Evolutionary conservation across 2,797 vertebrate species (phyloP).

Genomic region (Danio choprae): DNA sequence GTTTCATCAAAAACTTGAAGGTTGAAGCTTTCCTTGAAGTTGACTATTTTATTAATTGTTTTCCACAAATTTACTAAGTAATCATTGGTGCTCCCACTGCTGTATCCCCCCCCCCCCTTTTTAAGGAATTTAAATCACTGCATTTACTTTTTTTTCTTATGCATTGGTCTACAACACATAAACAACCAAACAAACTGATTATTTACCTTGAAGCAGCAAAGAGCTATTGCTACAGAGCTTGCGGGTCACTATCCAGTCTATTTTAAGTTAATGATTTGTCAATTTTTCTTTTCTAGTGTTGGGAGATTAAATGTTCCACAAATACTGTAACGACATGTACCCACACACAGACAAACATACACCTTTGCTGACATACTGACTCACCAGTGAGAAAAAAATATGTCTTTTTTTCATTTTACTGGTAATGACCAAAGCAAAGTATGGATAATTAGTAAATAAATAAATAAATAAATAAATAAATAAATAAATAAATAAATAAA

Average conservation of each 20-base stretch:
- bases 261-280: slow-evolving; percentile 44
- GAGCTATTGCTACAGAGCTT: slow-evolving; percentile 1
- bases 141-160: neutral
- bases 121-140: neutral
- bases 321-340: neutral
- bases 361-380: neutral
- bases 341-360: slow-evolving; percentile 14
- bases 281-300: neutral
- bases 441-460: neutral
- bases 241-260: neutral
- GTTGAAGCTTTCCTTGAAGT: neutral
- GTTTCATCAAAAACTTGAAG: neutral
- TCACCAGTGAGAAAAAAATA: neutral
- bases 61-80: neutral
- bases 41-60: neutral
- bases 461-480: too few species aligned
- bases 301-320: slow-evolving; percentile 10
- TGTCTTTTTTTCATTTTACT: slow-evolving; percentile 1
- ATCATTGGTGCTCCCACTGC: neutral
- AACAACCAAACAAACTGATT: neutral
- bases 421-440: neutral
- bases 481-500: too few species aligned
- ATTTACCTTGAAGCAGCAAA: slow-evolving; percentile 3
- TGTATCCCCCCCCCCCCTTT: neutral
- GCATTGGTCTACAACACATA: neutral